Conservation (phyloP, 2,113 vertebrate species). For the Phoenicopterus ruber region DNA sequence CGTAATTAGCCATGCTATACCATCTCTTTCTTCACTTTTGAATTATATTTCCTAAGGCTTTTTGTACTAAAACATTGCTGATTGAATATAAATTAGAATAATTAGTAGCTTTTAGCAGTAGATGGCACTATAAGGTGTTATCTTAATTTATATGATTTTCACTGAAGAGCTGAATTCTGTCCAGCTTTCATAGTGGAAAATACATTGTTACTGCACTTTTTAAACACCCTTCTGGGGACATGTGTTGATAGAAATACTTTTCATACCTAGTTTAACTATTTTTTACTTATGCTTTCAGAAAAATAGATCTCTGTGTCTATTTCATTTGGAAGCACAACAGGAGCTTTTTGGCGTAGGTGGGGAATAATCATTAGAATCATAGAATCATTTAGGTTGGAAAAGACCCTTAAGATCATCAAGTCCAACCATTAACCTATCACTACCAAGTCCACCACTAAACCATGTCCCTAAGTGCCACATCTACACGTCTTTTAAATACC, state of each 20-base stretch:
- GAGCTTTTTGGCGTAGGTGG: neutral
- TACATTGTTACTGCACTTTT: neutral
- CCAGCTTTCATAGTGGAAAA: neutral
- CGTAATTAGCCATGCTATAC: neutral
- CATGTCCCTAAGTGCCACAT: too few species aligned
- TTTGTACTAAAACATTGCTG: neutral
- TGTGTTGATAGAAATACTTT: neutral
- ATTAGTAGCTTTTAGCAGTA: conserved; percentile 24
- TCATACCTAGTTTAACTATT: neutral
- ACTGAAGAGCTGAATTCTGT: neutral
- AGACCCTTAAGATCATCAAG: too few species aligned
- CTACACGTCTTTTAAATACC: too few species aligned
- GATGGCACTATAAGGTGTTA: conserved; percentile 23
- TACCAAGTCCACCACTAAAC: too few species aligned
- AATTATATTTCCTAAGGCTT: neutral
- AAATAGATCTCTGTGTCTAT: neutral
- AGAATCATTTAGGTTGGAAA: too few species aligned
- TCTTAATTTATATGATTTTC: neutral
- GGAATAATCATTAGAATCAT: neutral
- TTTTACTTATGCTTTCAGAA: neutral
- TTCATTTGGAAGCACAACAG: neutral
- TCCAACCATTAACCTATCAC: too few species aligned
- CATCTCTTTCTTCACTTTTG: neutral
- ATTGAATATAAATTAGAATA: neutral
- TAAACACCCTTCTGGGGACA: neutral